These are phyloP conservation scores for Lasioglossum baleicum DNA, from an alignment of 1,140 invertebrate species.

Conservation along the genomic window DNA sequence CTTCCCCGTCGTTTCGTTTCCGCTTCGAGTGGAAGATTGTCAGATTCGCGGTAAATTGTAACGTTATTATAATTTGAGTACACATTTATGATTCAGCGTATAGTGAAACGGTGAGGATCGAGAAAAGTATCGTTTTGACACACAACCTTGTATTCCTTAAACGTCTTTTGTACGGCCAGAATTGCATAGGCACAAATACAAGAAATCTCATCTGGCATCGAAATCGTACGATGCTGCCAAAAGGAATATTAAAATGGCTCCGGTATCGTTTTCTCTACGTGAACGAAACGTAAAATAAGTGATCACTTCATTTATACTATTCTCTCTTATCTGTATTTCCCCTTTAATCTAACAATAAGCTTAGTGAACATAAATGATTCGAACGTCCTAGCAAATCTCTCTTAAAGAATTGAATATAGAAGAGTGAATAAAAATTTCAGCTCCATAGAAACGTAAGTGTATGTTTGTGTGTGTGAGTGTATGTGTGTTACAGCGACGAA, in stretches of 20 bases:
- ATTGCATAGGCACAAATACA: slow-evolving; percentile 32
- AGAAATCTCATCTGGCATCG: slow-evolving; percentile 11
- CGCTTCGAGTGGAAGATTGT: slow-evolving; percentile 14
- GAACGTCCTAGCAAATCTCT: slow-evolving; percentile 21
- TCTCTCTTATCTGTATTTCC: slow-evolving; percentile 5
- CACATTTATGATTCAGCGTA: not conserved
- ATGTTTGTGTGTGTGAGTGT: too few species aligned
- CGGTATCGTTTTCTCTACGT: not conserved
- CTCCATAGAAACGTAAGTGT: slow-evolving; percentile 15
- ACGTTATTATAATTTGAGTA: slow-evolving; percentile 1
- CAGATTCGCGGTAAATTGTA: slow-evolving; percentile 6
- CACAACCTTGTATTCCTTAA: not conserved
- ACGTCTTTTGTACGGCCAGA: slow-evolving; percentile 10
- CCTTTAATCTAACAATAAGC: not conserved
- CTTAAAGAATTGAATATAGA: slow-evolving; percentile 37
- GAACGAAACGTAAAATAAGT: slow-evolving; percentile 15
- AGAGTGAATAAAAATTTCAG: slow-evolving; percentile 9
- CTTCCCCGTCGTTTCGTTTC: not conserved
- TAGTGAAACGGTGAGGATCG: not conserved
- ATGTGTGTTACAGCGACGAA: not conserved
- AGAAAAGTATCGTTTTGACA: slow-evolving; percentile 2
- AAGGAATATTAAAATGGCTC: slow-evolving; percentile 3
- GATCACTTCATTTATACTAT: not conserved
- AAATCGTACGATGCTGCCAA: slow-evolving; percentile 3
- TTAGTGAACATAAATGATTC: slow-evolving; percentile 15